Evolutionary conservation across 2,888 invertebrate species (phyloP).

Genomic region (Drosophila pseudotalamancana): DNA sequence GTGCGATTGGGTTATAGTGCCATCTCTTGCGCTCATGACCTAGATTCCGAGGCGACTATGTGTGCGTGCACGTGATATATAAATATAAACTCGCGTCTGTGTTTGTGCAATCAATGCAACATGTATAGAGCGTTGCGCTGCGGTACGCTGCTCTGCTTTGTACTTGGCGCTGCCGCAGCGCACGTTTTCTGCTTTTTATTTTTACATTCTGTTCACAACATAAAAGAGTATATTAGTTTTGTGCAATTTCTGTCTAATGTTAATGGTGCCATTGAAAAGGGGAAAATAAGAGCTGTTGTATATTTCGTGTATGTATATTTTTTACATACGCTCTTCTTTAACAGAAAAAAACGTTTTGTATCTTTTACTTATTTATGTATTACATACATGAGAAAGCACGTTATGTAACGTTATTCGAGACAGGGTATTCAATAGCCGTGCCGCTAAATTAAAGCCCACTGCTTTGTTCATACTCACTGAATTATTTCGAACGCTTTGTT

Average conservation of each 20-base stretch:
- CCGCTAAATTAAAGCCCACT: not conserved
- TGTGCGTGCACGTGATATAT: constrained; percentile 77
- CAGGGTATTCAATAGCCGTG: not conserved
- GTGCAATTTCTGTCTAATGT: not conserved
- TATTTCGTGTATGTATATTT: too few species aligned
- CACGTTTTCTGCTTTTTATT: constrained; percentile 50
- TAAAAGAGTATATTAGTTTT: not conserved
- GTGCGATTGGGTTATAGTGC: constrained; percentile 80
- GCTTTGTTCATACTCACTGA: constrained; percentile 59
- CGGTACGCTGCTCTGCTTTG: constrained; percentile 17
- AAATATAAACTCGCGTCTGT: constrained; percentile 40
- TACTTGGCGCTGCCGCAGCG: constrained; percentile 31
- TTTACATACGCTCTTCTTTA: too few species aligned
- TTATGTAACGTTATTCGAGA: too few species aligned
- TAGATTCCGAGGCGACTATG: constrained; percentile 79
- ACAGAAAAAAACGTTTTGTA: too few species aligned
- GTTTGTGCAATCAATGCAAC: constrained; percentile 83
- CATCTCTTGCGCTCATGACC: constrained; percentile 85
- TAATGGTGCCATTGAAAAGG: too few species aligned
- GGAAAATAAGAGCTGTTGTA: too few species aligned
- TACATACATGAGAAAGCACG: too few species aligned
- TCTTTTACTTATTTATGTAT: not conserved
- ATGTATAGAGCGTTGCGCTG: constrained; percentile 71
- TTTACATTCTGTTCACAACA: constrained; percentile 36
- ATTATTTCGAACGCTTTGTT: constrained; percentile 68